Evolutionary conservation across 2,888 invertebrate species (phyloP), one percentile per base, ranked within the genome.

Genomic region (Rhyacophila evoluta): DNA sequence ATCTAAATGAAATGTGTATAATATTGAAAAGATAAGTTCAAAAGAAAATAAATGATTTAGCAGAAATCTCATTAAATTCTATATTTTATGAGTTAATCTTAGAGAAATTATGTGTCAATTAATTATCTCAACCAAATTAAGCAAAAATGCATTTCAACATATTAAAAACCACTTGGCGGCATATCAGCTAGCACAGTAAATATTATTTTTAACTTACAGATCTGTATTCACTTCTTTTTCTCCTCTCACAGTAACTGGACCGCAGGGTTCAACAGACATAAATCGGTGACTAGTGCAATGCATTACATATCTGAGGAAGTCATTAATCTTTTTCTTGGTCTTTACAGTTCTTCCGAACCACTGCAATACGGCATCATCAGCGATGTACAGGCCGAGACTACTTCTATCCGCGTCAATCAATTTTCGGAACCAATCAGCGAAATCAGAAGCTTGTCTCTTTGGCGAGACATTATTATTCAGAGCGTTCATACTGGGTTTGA

Each of bases 331-430:
- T 84, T 89, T 90, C 81, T 89, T 90, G 0, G 91, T 91, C 84
- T 88, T 91, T 5, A 93, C 87, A 10, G 91, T 92, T 74, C 90
- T 87, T 0, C 93, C 93, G 84, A 93, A 93, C 92, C 93, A 93
- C 84, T 93, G 92, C 1, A 93, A 85, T 0, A 88, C 85, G 1
- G 91, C 88, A 84, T 91, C 87, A 80, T 91, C 89, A 15, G 90
- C 87, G 27, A 91, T 83, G 83, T 90, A 89, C 29, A 89, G 83
- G 5, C 88, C 86, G 0, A 91, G 83, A 79, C 88, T 90, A 67
- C 88, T 86, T 11, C 89, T 85, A 67, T 91, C 88, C 84, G 89
- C 85, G 80, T 92, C 91, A 76, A 89, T 86, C 86, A 91, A 87
- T 25, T 85, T 86, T 82, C 88, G 89, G 82, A 88, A 91, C 87